phyloP scores from a whole-genome alignment of 2,888 invertebrate genomes.

The Chymomyza caudatula region DNA sequence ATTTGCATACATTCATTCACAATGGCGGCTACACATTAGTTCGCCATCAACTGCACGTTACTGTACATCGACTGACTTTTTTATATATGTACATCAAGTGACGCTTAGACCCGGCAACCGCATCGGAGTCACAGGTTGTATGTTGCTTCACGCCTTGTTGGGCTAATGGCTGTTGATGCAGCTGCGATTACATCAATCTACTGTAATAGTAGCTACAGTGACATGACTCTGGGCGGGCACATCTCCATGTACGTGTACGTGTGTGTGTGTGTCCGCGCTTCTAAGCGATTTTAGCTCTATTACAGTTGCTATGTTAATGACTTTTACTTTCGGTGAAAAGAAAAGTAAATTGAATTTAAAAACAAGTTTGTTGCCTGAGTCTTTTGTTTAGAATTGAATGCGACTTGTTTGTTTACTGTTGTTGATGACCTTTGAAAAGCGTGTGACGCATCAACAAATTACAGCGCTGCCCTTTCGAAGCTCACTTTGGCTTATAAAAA shows the following conservation, averaged over 20 bases:
- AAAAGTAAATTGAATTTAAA: conserved; percentile 19
- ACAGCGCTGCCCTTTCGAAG: conserved; percentile 25
- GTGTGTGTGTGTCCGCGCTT: conserved; percentile 4
- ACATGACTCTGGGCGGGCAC: conserved; percentile 25
- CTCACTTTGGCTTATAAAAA: conserved; percentile 46
- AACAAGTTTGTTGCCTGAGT: conserved; percentile 45
- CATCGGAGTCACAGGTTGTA: conserved; percentile 41
- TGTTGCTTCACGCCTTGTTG: conserved; percentile 69
- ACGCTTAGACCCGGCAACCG: conserved; percentile 2
- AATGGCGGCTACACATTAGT: not conserved
- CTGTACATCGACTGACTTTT: conserved; percentile 2
- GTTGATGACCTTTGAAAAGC: conserved; percentile 42
- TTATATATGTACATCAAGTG: not conserved
- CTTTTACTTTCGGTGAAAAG: conserved; percentile 57
- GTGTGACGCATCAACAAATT: conserved; percentile 50
- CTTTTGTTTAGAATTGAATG: conserved; percentile 45
- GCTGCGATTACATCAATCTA: conserved; percentile 24
- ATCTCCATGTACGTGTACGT: not conserved
- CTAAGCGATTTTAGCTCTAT: conserved; percentile 25
- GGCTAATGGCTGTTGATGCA: conserved; percentile 31
- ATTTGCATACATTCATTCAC: conserved; percentile 19
- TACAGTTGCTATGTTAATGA: conserved; percentile 58
- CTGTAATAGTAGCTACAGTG: conserved; percentile 48
- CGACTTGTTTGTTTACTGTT: conserved; percentile 1
- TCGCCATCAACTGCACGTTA: not conserved